Conservation (phyloP, 2,888 invertebrate genomes). For the Geotrupes spiniger region DNA sequence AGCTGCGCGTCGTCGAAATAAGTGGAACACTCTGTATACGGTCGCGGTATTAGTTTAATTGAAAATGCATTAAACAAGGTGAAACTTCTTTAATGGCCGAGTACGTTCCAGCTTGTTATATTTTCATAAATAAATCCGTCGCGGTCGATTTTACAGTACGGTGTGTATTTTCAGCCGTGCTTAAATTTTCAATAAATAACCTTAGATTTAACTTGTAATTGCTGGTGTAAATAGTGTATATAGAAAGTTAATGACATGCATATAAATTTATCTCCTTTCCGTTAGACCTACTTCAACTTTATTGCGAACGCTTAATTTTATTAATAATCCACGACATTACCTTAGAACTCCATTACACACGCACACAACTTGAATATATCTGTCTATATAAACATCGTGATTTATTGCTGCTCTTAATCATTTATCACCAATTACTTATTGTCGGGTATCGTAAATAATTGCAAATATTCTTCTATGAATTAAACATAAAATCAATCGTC, state of each 20-base stretch:
- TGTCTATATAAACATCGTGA: constrained; percentile 2
- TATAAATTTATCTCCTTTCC: constrained; percentile 34
- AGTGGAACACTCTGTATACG: no score
- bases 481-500: no score
- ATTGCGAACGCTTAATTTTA: constrained; percentile 17
- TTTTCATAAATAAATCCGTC: constrained; percentile 9
- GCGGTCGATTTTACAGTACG: not conserved
- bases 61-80: no score
- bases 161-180: constrained; percentile 13
- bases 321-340: constrained; percentile 11
- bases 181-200: constrained; percentile 26
- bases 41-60: no score
- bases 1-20: no score
- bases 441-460: constrained; percentile 3
- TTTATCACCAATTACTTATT: constrained; percentile 7
- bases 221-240: constrained; percentile 31
- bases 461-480: not conserved
- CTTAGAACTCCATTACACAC: not conserved
- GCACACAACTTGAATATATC: not conserved
- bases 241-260: constrained; percentile 35
- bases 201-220: constrained; percentile 29
- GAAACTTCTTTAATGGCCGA: not conserved
- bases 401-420: not conserved
- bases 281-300: constrained; percentile 32
- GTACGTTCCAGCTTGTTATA: constrained; percentile 5